Conservation (phyloP, 1,140 invertebrate species). For the Drosophila trapezifrons region DNA sequence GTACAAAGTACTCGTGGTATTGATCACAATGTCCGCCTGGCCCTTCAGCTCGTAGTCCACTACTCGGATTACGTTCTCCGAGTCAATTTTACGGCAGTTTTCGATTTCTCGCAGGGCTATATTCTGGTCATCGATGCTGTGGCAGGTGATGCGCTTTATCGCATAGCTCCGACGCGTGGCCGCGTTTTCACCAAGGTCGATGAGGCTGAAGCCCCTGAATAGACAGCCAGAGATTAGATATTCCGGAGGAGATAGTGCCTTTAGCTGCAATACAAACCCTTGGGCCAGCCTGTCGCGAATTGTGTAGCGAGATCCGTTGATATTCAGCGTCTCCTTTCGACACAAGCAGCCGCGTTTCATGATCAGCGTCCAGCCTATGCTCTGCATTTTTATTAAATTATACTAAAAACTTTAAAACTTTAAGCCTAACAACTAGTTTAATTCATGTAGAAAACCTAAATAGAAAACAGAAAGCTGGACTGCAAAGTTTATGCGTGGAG, state of each 20-base stretch:
- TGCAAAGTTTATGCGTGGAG: conserved; percentile 25
- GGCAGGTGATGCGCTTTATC: conserved; percentile 92
- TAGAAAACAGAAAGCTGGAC: conserved; percentile 36
- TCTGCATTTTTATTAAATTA: conserved; percentile 86
- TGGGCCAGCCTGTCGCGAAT: conserved; percentile 90
- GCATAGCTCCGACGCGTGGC: conserved; percentile 90
- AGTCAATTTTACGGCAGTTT: conserved; percentile 89
- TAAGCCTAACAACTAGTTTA: conserved; percentile 69
- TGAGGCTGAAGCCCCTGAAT: conserved; percentile 92
- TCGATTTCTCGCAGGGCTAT: conserved; percentile 91
- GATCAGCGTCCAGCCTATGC: conserved; percentile 88
- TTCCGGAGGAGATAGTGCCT: conserved; percentile 1
- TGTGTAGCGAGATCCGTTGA: conserved; percentile 89
- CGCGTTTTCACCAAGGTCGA: conserved; percentile 91
- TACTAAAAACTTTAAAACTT: conserved; percentile 56
- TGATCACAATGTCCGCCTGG: conserved; percentile 87
- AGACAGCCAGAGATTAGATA: conserved; percentile 46
- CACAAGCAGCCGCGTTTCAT: conserved; percentile 92
- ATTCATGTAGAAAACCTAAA: conserved; percentile 67
- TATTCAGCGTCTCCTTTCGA: conserved; percentile 88
- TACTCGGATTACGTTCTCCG: conserved; percentile 91
- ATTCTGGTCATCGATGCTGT: conserved; percentile 91
- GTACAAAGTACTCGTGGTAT: conserved; percentile 90
- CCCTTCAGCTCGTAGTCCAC: conserved; percentile 88
- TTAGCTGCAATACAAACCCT: conserved; percentile 86